Conservation (phyloP, 2,888 invertebrate species). For the Bruchidius siliquastri region DNA sequence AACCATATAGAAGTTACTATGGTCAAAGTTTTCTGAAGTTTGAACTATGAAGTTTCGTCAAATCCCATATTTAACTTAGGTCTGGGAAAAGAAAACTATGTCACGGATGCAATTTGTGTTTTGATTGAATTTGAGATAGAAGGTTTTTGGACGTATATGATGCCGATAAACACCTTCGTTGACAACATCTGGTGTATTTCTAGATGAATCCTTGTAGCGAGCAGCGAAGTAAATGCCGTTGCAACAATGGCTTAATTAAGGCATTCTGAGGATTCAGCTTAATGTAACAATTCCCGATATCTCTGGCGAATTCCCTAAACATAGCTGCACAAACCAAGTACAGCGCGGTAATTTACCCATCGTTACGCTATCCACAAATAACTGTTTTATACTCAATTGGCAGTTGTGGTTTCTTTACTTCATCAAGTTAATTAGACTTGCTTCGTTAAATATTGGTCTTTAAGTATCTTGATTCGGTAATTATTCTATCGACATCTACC, state of each 20-base stretch:
- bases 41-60: too few species aligned
- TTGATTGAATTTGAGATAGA: too few species aligned
- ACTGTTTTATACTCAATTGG: not conserved
- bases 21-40: too few species aligned
- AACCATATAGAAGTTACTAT: too few species aligned
- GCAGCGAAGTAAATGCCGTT: not conserved
- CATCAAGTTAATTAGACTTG: not conserved
- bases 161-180: too few species aligned
- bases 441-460: not conserved
- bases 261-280: not conserved
- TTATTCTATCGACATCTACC: too few species aligned
- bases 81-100: too few species aligned
- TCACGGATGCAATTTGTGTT: too few species aligned
- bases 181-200: too few species aligned
- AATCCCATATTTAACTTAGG: too few species aligned
- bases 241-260: not conserved
- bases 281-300: not conserved
- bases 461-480: too few species aligned
- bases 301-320: not conserved
- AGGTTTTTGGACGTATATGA: too few species aligned
- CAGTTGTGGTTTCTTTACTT: not conserved
- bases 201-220: not conserved
- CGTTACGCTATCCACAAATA: not conserved
- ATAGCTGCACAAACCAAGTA: not conserved
- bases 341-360: not conserved